Evolutionary conservation across 2,113 vertebrate species (phyloP), one percentile per base, ranked within the genome.

Genomic region (Mungos mungo): DNA sequence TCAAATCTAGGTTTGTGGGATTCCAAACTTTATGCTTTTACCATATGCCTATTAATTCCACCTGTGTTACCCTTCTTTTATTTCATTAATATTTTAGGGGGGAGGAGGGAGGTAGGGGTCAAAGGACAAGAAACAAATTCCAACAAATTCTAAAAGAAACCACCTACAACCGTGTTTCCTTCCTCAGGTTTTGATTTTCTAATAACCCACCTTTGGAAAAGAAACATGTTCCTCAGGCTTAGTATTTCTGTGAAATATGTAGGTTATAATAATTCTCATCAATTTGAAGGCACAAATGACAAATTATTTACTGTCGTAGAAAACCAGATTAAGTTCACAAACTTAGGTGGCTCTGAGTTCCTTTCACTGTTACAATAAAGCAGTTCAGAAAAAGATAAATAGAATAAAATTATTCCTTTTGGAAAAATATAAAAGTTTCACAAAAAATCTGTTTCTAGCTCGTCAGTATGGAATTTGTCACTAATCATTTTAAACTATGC

Each of bases 401-500:
- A 98, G 97, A 97, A 96, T 57, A 93, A 98, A 98, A 98, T 84
- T 76, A 98, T 98, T 98, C 96, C 96, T 98, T 98, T 97, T 74
- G 47, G 60, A 96, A 97, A 98, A 98, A 96, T 82, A 98, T 76
- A 98, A 98, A 99, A 98, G 97, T 98, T 97, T 98, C 96, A 98
- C 98, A 96, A 98, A 98, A 98, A 98, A 98, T 99, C 98, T 98
- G 98, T 98, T 99, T 98, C 99, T 98, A 99, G 98, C 98, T 99
- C 98, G 98, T 99, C 96, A 97, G 99, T 99, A 99, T 99, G 99
- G 99, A 99, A 99, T 99, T 99, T 99, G 99, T 99, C 99, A 99
- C 99, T 99, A 99, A 99, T 99, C 99, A 99, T 99, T 99, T 99
- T 99, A 99, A 99, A 99, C 99, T 99, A 99, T 99, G 99, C 99